Evolutionary conservation across 2,113 vertebrate genomes (phyloP).

Genomic region (Petromus typicus): DNA sequence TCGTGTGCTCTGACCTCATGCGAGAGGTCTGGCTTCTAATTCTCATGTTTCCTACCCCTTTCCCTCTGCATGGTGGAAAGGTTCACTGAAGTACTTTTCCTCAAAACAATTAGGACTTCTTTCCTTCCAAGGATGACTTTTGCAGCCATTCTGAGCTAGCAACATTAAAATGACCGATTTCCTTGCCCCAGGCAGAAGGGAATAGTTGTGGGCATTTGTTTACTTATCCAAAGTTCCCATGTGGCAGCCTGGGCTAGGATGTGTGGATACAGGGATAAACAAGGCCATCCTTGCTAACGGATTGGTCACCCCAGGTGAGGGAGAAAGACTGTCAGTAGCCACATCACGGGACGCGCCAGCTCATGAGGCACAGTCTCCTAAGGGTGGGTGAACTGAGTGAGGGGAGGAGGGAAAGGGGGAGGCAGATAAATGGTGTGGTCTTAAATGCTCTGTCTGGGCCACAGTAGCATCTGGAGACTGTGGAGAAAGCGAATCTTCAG

Average conservation of each 20-base stretch:
- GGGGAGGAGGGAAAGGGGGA: not conserved
- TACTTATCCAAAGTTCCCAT: not conserved
- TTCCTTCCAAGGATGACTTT: not conserved
- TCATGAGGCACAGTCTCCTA: fast-evolving
- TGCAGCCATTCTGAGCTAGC: not conserved
- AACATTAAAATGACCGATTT: not conserved
- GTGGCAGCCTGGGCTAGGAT: not conserved
- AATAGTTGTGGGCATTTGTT: not conserved
- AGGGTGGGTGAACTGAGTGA: not conserved
- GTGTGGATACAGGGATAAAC: not conserved
- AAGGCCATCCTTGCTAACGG: not conserved
- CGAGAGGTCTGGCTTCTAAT: not conserved
- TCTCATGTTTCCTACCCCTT: not conserved
- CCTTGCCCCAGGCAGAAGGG: not conserved
- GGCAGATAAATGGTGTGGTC: fast-evolving
- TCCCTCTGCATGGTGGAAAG: not conserved
- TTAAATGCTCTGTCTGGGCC: not conserved
- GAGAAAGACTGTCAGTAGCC: not conserved
- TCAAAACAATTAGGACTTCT: not conserved
- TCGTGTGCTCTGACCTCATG: fast-evolving
- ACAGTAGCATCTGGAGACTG: not conserved
- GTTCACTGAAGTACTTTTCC: not conserved
- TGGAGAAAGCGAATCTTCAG: not conserved
- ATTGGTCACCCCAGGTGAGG: not conserved
- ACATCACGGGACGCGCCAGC: fast-evolving